Percentiles rank a stretch among this genome's conserved stretches.
Evolutionary conservation across 2,113 vertebrate species (phyloP).

Genomic region (Lota lota): DNA sequence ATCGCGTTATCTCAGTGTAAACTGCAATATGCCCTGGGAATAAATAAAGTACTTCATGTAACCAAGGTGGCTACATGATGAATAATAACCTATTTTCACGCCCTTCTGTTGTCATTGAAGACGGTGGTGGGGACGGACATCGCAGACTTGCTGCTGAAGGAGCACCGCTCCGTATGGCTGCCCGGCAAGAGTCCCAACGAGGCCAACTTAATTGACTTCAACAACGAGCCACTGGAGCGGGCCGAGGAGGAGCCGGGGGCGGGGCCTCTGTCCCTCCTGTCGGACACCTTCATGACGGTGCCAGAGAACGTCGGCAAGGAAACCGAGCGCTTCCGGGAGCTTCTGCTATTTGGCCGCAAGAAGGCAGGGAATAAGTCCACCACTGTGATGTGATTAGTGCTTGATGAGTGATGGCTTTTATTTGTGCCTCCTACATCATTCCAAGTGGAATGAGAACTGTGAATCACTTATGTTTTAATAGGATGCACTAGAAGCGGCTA

Average conservation of each 20-base stretch:
- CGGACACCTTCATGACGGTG: constrained; percentile 76
- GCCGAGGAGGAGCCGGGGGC: constrained; percentile 85
- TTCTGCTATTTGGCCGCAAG: constrained; percentile 93
- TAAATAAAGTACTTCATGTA: not conserved
- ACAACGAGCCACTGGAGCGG: constrained; percentile 84
- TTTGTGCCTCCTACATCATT: no score
- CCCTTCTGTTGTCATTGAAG: constrained; percentile 56
- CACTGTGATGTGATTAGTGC: not conserved
- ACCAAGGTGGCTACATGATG: not conserved
- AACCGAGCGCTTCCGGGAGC: constrained; percentile 91
- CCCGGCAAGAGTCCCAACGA: constrained; percentile 96
- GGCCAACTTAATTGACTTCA: constrained; percentile 96
- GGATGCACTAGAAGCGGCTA: constrained; percentile 95
- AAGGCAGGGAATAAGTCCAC: constrained; percentile 71
- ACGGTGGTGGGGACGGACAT: constrained; percentile 96
- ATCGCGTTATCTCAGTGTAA: not conserved
- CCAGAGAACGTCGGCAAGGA: constrained; percentile 81
- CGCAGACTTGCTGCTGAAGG: constrained; percentile 88
- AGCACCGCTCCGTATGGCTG: constrained; percentile 93
- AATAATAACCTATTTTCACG: not conserved
- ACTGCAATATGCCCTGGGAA: no score
- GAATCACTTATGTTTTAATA: constrained; percentile 43
- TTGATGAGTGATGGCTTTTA: not conserved
- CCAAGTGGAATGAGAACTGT: not conserved
- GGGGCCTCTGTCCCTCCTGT: constrained; percentile 88